These are phyloP conservation scores for Pygoscelis antarcticus DNA, from an alignment of 2,113 vertebrate species.

Conservation along the genomic window DNA sequence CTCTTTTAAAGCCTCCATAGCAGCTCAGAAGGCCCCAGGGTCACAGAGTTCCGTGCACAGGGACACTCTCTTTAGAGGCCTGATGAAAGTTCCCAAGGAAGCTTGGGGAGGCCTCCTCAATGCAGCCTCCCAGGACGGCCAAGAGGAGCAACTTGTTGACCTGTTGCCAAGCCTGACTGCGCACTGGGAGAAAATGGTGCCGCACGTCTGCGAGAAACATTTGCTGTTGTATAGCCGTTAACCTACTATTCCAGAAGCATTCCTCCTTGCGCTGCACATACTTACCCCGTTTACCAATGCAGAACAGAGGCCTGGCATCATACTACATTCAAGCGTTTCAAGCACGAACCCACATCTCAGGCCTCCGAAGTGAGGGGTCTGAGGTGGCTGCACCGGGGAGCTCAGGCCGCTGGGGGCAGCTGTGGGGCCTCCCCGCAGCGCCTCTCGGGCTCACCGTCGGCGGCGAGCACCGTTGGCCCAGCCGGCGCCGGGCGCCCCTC, in stretches of 20 bases:
- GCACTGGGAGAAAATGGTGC: accelerated
- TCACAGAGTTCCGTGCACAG: no score
- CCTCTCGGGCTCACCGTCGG: no score
- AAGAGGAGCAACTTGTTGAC: background rate
- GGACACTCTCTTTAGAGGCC: background rate
- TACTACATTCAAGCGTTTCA: accelerated
- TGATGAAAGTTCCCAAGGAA: background rate
- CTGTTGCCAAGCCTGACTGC: accelerated
- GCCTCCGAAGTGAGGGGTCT: no score
- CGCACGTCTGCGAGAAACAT: background rate
- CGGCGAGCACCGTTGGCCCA: no score
- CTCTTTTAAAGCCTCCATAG: background rate
- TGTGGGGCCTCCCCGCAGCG: background rate
- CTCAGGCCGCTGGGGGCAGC: background rate
- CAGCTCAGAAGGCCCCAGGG: background rate
- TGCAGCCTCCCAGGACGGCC: accelerated
- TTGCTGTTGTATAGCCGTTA: background rate
- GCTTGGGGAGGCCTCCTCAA: background rate
- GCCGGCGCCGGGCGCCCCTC: background rate
- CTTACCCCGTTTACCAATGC: background rate
- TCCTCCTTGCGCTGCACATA: background rate
- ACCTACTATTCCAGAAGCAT: background rate
- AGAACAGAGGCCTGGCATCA: background rate
- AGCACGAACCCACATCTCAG: accelerated
- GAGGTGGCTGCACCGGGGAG: background rate